Evolutionary conservation across 2,797 vertebrate genomes (phyloP).

Genomic region (Coregonus ussuriensis): DNA sequence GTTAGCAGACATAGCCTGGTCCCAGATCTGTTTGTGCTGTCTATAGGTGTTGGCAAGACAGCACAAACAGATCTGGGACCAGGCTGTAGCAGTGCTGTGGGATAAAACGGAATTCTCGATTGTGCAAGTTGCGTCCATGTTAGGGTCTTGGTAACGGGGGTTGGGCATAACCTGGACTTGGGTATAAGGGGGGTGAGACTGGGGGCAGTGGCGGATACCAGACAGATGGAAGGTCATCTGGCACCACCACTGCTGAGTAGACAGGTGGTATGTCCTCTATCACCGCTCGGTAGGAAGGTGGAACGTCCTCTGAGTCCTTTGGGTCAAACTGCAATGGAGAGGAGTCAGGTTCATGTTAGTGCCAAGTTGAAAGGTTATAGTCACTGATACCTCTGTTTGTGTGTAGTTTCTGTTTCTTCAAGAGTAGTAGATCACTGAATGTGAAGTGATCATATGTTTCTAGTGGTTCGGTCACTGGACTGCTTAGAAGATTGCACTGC

Average conservation of each 20-base stretch:
- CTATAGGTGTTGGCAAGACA: neutral
- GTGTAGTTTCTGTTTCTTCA: neutral
- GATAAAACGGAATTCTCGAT: neutral
- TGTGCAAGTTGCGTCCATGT: neutral
- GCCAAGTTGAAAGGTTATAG: neutral
- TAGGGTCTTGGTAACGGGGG: neutral
- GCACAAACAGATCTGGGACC: neutral
- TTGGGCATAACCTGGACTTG: neutral
- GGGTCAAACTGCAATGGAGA: slow-evolving; percentile 62
- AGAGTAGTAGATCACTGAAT: neutral
- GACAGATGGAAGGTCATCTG: slow-evolving; percentile 30
- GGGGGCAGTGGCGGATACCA: neutral
- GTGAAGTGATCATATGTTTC: no score
- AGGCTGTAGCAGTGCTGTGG: neutral
- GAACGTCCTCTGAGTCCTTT: slow-evolving; percentile 23
- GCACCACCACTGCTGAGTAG: neutral
- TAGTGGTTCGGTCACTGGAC: no score
- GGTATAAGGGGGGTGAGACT: neutral
- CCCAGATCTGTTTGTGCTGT: neutral
- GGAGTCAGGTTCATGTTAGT: slow-evolving; percentile 10
- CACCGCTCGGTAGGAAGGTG: slow-evolving; percentile 15
- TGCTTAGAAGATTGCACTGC: no score
- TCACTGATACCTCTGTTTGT: neutral
- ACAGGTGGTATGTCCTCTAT: neutral
- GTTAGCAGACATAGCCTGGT: neutral